Percentiles rank a stretch among this genome's conserved stretches.
phyloP scores from a whole-genome alignment of 2,888 invertebrate species.

The Drosophila formosana region DNA sequence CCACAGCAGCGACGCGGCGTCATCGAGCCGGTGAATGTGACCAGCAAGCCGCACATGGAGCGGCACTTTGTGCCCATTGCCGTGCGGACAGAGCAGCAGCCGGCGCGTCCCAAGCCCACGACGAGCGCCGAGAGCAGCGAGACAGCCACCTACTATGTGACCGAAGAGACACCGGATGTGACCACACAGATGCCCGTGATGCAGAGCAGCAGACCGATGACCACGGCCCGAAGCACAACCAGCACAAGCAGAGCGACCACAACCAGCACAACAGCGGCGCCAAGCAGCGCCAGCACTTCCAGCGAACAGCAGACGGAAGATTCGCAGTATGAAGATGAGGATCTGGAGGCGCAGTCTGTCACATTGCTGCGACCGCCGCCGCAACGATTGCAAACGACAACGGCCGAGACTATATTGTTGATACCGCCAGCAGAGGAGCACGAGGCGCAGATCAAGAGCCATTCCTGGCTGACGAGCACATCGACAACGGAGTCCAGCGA shows the following conservation, averaged over 20 bases:
- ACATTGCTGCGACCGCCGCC: slow-evolving; percentile 68
- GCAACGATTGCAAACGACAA: slow-evolving; percentile 75
- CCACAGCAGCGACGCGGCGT: slow-evolving; percentile 74
- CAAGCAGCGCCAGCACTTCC: slow-evolving; percentile 30
- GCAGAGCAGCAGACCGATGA: slow-evolving; percentile 39
- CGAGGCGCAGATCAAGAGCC: slow-evolving; percentile 78
- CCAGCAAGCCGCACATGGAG: slow-evolving; percentile 48
- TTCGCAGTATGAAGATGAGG: slow-evolving; percentile 74
- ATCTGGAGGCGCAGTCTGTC: slow-evolving; percentile 80
- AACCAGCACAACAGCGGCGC: slow-evolving; percentile 35
- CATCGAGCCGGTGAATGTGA: slow-evolving; percentile 79
- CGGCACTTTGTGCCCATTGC: slow-evolving; percentile 70
- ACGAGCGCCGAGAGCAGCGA: slow-evolving; percentile 62
- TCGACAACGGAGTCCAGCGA: slow-evolving; percentile 45
- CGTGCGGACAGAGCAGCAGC: slow-evolving; percentile 36
- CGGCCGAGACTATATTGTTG: slow-evolving; percentile 83
- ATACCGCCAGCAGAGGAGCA: slow-evolving; percentile 85
- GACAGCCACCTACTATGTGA: slow-evolving; percentile 80
- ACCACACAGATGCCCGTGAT: slow-evolving; percentile 59
- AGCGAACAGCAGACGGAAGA: slow-evolving; percentile 54
- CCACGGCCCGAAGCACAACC: slow-evolving; percentile 25
- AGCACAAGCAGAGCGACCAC: slow-evolving; percentile 35
- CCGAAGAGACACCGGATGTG: slow-evolving; percentile 71
- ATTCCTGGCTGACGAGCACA: slow-evolving; percentile 74
- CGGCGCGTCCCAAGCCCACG: slow-evolving; percentile 45